A percentile compares a stretch with the other conserved stretches of the same genome.
phyloP scores from a whole-genome alignment of 2,888 invertebrate species.

The Archips crataeganus region DNA sequence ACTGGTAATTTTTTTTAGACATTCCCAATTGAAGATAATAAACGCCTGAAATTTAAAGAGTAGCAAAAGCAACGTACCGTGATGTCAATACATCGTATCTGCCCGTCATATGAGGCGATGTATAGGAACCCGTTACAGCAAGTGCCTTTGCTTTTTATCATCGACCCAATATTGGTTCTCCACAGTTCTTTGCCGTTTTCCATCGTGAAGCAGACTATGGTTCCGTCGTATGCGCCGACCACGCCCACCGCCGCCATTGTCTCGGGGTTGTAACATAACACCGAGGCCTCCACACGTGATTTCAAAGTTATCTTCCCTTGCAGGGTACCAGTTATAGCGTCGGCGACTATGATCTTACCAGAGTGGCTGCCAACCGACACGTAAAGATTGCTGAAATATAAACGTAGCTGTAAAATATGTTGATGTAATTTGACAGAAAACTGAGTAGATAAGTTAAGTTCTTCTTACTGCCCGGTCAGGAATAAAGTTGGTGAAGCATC shows the following conservation, averaged over 20 bases:
- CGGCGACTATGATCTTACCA: conserved; percentile 87
- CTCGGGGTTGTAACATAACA: conserved; percentile 70
- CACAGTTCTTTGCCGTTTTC: conserved; percentile 85
- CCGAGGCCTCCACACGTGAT: conserved; percentile 91
- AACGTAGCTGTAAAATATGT: not conserved
- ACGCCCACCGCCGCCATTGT: conserved; percentile 74
- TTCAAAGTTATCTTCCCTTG: conserved; percentile 83
- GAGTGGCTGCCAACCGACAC: conserved; percentile 88
- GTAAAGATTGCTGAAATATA: conserved; percentile 68
- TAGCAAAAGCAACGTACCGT: conserved; percentile 69
- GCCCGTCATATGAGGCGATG: conserved; percentile 90
- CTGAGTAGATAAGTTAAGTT: conserved; percentile 22
- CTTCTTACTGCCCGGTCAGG: conserved; percentile 74
- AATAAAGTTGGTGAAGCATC: conserved; percentile 91
- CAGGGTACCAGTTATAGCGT: conserved; percentile 81
- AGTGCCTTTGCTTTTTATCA: conserved; percentile 87
- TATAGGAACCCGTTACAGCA: conserved; percentile 77
- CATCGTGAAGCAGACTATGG: conserved; percentile 88
- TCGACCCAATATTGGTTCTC: conserved; percentile 86
- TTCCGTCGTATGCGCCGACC: conserved; percentile 92
- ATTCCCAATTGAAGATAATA: too few species aligned
- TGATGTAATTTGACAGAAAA: not conserved
- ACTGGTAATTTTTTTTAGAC: too few species aligned
- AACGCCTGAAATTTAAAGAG: conserved; percentile 9
- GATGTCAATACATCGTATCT: conserved; percentile 85